Percentiles rank a stretch among this genome's conserved stretches.
Conservation (phyloP, 2,113 vertebrate genomes). For the Scophthalmus maximus region DNA sequence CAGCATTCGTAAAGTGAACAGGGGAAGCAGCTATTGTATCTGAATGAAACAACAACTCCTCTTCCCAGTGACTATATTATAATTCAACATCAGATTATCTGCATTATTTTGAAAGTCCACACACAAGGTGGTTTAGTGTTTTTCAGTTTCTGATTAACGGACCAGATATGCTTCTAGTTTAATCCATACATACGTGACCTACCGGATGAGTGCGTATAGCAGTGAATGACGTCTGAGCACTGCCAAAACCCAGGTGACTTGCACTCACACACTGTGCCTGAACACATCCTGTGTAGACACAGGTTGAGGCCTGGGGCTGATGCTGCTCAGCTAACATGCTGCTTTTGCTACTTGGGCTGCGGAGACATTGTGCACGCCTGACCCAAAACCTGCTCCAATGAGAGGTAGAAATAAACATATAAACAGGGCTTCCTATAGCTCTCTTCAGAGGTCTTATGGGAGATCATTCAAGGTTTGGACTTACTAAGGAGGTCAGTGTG, state of each 20-base stretch:
- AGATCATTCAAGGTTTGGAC: constrained; percentile 46
- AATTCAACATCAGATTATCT: too few relatives aligned
- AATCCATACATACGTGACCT: background rate
- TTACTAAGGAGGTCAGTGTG: constrained; percentile 58
- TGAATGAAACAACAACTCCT: constrained; percentile 16
- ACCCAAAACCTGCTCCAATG: constrained; percentile 47
- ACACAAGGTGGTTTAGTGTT: background rate
- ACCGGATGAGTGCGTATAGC: background rate
- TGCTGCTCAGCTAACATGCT: background rate
- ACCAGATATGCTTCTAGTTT: background rate
- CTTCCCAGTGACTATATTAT: constrained; percentile 9
- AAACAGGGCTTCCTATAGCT: constrained; percentile 49
- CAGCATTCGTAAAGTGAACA: constrained; percentile 5
- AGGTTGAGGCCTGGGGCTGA: background rate
- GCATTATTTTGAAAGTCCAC: background rate
- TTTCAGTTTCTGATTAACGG: too few relatives aligned
- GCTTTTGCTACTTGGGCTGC: background rate
- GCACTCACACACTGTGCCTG: background rate
- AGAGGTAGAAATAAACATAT: constrained; percentile 54
- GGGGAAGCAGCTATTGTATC: constrained; percentile 36
- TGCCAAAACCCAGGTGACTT: background rate
- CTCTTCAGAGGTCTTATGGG: constrained; percentile 41
- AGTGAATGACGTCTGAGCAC: background rate
- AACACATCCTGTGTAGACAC: background rate
- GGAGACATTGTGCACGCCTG: constrained; percentile 26